A percentile compares a stretch with the other conserved stretches of the same genome.
phyloP scores from a whole-genome alignment of 2,113 vertebrate species.

The Eubucco bourcierii region DNA sequence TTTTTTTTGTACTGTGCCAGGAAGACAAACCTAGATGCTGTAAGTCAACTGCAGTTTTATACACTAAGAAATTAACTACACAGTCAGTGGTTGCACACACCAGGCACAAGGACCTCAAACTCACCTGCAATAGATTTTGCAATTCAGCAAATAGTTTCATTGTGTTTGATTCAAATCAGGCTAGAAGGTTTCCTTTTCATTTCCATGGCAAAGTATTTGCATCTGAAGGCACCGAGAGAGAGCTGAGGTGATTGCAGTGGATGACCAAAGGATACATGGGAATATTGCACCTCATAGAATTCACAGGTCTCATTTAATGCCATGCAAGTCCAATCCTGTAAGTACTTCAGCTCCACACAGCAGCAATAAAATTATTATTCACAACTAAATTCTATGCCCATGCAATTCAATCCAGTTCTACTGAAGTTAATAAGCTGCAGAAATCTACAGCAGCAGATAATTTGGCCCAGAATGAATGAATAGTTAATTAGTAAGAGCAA shows the following conservation, averaged over 20 bases:
- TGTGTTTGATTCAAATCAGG: background rate
- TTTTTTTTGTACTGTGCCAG: background rate
- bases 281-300: background rate
- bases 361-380: background rate
- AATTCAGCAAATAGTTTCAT: background rate
- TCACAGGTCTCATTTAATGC: background rate
- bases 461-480: background rate
- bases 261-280: background rate
- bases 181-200: background rate
- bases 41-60: background rate
- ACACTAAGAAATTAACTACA: background rate
- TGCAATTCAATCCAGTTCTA: background rate
- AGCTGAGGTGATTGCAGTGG: background rate
- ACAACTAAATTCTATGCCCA: background rate
- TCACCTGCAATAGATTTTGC: background rate
- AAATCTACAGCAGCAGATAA: constrained; percentile 1
- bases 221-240: background rate
- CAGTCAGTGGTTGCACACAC: accelerated
- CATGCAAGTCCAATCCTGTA: background rate
- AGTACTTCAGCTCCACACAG: background rate
- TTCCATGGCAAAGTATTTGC: background rate
- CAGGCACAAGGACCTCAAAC: background rate
- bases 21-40: background rate
- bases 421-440: background rate
- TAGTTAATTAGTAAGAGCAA: background rate